Conservation (phyloP, 2,797 vertebrate genomes). For the Sebastiscus tertius region DNA sequence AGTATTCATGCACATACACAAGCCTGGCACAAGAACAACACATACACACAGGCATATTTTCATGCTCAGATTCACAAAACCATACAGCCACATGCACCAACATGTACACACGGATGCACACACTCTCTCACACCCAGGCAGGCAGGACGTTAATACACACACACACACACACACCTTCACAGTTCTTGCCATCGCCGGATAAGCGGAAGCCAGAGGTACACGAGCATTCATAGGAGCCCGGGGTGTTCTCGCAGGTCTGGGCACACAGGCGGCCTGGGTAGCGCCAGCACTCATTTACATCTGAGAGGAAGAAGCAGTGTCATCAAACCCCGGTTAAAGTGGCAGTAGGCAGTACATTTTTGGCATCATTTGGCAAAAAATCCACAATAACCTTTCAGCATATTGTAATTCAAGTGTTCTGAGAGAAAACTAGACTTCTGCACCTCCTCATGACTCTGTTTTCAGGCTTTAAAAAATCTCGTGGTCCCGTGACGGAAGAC, state of each 20-base stretch:
- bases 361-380: too few relatives aligned
- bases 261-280: constrained; percentile 93
- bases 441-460: too few relatives aligned
- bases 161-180: constrained; percentile 76
- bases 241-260: constrained; percentile 96
- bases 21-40: not conserved
- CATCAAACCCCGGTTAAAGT: constrained; percentile 21
- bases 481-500: too few relatives aligned
- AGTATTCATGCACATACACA: not conserved
- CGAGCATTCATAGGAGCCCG: constrained; percentile 92
- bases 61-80: constrained; percentile 45
- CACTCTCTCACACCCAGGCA: constrained; percentile 29
- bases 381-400: too few relatives aligned
- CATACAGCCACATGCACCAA: constrained; percentile 39
- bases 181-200: constrained; percentile 88
- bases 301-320: constrained; percentile 76
- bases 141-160: constrained; percentile 41
- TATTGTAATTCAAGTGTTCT: too few relatives aligned
- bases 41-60: constrained; percentile 42
- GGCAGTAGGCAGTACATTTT: too few relatives aligned
- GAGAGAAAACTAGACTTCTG: too few relatives aligned
- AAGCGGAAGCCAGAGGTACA: constrained; percentile 92
- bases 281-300: constrained; percentile 96
- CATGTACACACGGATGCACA: constrained; percentile 45
- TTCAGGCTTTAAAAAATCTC: too few relatives aligned